Evolutionary conservation across 2,888 invertebrate genomes (phyloP), one percentile per base, ranked within the genome.

Genomic region (Standfussiana lucernea): DNA sequence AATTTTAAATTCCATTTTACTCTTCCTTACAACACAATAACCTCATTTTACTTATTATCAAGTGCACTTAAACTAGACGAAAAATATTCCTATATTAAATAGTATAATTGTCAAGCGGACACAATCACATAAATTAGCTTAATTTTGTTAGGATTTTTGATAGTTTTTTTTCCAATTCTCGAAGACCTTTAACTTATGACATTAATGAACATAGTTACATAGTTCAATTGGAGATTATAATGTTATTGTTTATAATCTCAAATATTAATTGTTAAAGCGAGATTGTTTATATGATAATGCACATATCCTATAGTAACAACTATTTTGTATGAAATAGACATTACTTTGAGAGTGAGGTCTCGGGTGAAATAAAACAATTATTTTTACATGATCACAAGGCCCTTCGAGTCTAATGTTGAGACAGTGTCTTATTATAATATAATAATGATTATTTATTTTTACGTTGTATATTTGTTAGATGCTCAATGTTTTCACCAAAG

Each of bases 101-200:
- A 75, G 24, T 76, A 72, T 74, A 56, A 62, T 35, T 32, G 28
- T 69, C 75, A 79, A 77, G 80, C 86, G 59, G 83, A 84, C 89
- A 86, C 88, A 86, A 81, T 83, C 86, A 73, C 45, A 71, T 77
- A 77, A 70, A 42, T 53, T 90, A 86, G 80, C 73, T 72, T 88
- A 86, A 88, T 86, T 89, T 88, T 86, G 50, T 83, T 89, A 86
- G 76, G 74, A 79, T 86, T 86, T 89, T 83, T 84, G 80, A 81
- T 79, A 68, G 71, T 69, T 86, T 80, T 71, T 85, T 78, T 75
- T 79, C 67, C 75, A 72, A 81, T 80, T 82, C 72, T 72, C 71
- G 79, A 77, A 77, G 86, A 76, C 74, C 80, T 76, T 75, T 81
- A 66, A 64, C 72, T 70, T 77, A 73, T 69, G 50, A 75, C 59